phyloP scores from a whole-genome alignment of 1,140 invertebrate species.

The Latrodectus geometricus region DNA sequence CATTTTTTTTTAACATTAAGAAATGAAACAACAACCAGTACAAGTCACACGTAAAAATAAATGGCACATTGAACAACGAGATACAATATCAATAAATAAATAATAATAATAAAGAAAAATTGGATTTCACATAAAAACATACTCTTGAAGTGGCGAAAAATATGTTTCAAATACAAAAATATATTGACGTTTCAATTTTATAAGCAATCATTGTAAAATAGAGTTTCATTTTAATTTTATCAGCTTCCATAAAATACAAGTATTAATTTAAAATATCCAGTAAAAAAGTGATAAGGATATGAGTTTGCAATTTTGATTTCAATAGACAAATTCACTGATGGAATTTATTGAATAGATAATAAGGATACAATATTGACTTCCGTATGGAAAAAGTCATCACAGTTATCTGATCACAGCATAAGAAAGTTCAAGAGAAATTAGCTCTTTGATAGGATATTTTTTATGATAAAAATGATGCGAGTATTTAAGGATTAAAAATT shows the following conservation, averaged over 20 bases:
- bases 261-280: neutral
- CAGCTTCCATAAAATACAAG: neutral
- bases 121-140: neutral
- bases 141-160: constrained; percentile 42
- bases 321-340: neutral
- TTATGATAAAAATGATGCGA: neutral
- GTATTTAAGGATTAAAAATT: neutral
- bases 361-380: no score
- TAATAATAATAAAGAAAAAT: neutral
- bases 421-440: no score
- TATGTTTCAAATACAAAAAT: constrained; percentile 29
- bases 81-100: neutral
- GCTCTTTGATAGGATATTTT: no score
- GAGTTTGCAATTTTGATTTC: neutral
- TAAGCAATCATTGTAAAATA: constrained; percentile 13
- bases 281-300: no score
- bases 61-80: constrained; percentile 26
- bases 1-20: no score
- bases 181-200: constrained; percentile 3
- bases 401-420: no score
- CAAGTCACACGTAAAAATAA: constrained; percentile 30
- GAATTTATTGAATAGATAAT: neutral
- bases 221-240: neutral
- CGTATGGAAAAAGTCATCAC: no score
- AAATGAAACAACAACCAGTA: constrained; percentile 28